Conservation (phyloP, 2,797 vertebrate species). For the Sparidentex hasta region DNA sequence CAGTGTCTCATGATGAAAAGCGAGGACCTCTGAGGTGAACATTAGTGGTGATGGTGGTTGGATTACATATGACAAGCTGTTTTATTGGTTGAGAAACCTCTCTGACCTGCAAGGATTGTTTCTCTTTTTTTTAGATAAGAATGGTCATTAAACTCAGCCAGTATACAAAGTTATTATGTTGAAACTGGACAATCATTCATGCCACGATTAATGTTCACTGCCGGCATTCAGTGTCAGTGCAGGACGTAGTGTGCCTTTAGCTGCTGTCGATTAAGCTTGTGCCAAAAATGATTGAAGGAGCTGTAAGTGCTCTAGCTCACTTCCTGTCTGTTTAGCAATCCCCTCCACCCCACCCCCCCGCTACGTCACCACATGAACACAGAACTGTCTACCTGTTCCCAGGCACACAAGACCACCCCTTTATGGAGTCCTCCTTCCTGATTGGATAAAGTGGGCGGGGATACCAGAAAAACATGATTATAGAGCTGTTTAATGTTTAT, state of each 20-base stretch:
- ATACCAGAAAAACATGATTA: too few relatives aligned
- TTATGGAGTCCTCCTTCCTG: too few relatives aligned
- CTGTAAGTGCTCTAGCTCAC: too few relatives aligned
- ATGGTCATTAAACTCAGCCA: too few relatives aligned
- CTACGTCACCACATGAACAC: too few relatives aligned
- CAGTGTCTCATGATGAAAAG: slow-evolving; percentile 3
- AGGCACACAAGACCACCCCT: too few relatives aligned
- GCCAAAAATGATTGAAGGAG: background rate
- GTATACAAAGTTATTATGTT: background rate
- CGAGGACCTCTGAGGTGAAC: slow-evolving; percentile 3
- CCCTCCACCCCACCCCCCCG: too few relatives aligned
- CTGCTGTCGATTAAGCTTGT: background rate
- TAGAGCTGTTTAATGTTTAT: too few relatives aligned
- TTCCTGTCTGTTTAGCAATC: too few relatives aligned
- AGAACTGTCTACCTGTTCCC: too few relatives aligned
- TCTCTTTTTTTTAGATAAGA: too few relatives aligned
- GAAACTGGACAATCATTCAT: background rate
- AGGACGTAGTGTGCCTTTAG: background rate
- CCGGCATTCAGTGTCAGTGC: background rate
- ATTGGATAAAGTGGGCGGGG: too few relatives aligned
- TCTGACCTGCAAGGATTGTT: background rate
- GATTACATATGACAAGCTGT: slow-evolving; percentile 12
- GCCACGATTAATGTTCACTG: background rate
- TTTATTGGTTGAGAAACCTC: slow-evolving; percentile 14
- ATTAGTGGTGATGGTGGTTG: slow-evolving; percentile 16